Evolutionary conservation across 1,140 invertebrate genomes (phyloP).

Genomic region (Brachionus asplanchnoidis): DNA sequence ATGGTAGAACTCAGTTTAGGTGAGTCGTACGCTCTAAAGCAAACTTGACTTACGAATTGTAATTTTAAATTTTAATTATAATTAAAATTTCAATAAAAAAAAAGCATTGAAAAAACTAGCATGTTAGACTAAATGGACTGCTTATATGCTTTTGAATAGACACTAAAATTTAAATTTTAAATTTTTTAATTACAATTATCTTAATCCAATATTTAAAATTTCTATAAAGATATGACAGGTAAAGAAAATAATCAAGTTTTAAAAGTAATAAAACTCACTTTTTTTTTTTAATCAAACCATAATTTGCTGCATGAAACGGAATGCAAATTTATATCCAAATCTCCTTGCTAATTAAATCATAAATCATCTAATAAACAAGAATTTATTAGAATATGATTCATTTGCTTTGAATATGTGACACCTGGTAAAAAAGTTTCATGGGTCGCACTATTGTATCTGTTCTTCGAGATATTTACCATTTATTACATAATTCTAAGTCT

Average conservation of each 20-base stretch:
- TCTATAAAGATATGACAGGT: constrained; percentile 7
- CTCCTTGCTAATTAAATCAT: neutral
- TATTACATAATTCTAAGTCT: neutral
- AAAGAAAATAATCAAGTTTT: neutral
- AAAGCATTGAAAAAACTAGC: neutral
- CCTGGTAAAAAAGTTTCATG: neutral
- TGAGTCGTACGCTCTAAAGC: neutral
- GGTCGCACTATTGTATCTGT: neutral
- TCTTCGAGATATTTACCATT: neutral
- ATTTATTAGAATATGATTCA: constrained; percentile 28
- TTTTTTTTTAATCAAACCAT: neutral
- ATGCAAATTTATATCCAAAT: constrained; percentile 5
- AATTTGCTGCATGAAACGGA: constrained; percentile 1
- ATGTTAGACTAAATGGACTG: neutral
- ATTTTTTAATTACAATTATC: constrained; percentile 29
- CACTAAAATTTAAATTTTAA: constrained; percentile 20
- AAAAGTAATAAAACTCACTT: neutral
- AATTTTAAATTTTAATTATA: neutral
- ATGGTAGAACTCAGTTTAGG: neutral
- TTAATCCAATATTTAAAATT: constrained; percentile 33
- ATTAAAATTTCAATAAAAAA: neutral
- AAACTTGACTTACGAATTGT: neutral
- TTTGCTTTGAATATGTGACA: neutral
- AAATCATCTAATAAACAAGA: constrained; percentile 30
- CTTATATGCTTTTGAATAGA: neutral